These are phyloP conservation scores for Mastomys coucha DNA, from an alignment of 2,113 vertebrate genomes.

Conservation along the genomic window DNA sequence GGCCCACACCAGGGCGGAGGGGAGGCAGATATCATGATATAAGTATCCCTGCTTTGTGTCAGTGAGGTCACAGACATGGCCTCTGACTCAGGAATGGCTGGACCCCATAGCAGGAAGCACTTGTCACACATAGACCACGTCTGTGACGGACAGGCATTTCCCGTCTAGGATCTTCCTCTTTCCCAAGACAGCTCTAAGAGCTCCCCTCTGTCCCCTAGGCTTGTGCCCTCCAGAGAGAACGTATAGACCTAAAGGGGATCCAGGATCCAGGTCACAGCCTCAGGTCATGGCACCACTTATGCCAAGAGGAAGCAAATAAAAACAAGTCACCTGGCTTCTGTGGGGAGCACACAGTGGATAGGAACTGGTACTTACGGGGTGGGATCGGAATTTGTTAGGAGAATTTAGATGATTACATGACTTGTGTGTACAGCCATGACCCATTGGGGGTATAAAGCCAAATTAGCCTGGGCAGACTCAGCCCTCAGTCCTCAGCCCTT, in stretches of 20 bases:
- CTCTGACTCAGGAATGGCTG: background rate
- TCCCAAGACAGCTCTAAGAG: background rate
- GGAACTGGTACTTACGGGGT: conserved; percentile 70
- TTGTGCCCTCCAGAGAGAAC: background rate
- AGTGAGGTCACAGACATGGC: background rate
- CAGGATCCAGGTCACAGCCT: background rate
- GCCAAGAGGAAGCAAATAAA: background rate
- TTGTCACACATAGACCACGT: background rate
- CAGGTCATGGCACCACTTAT: background rate
- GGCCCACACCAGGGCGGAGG: background rate
- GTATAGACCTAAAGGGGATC: background rate
- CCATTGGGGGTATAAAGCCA: conserved; percentile 89
- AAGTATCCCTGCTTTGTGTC: fast-evolving
- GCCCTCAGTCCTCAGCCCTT: conserved; percentile 68
- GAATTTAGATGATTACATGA: conserved; percentile 87
- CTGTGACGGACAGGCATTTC: background rate
- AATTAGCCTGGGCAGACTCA: conserved; percentile 92
- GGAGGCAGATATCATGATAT: background rate
- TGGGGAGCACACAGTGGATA: conserved; percentile 42
- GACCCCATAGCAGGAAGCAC: background rate
- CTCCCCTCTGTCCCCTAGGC: background rate
- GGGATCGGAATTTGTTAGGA: conserved; percentile 81
- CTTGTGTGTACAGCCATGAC: conserved; percentile 90
- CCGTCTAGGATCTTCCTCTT: background rate
- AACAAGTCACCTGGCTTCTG: background rate